Percentiles rank a stretch among this genome's conserved stretches.
Evolutionary conservation across 2,113 vertebrate species (phyloP).

Genomic region (Donacobius atricapilla): DNA sequence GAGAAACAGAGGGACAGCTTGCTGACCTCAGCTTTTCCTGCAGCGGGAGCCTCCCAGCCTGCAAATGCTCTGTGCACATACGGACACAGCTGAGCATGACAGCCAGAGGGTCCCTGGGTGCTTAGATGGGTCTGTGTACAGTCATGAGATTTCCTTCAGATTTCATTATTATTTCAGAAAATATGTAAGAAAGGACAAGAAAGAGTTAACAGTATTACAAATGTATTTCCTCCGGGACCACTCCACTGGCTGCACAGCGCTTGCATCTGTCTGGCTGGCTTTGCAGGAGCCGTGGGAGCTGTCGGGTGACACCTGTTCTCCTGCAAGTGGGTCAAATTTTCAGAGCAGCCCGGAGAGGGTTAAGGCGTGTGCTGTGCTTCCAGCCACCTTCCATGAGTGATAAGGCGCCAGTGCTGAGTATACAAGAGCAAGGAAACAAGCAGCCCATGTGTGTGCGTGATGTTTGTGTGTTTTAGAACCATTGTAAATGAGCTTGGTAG

Average conservation of each 20-base stretch:
- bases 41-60: background rate
- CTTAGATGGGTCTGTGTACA: background rate
- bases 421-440: background rate
- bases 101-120: background rate
- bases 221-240: background rate
- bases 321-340: background rate
- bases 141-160: background rate
- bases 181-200: background rate
- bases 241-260: background rate
- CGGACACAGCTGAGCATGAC: fast-evolving
- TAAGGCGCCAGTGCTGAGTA: background rate
- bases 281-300: background rate
- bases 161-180: background rate
- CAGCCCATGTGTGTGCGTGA: background rate
- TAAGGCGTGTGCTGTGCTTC: background rate
- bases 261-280: background rate
- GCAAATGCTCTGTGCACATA: fast-evolving
- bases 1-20: background rate
- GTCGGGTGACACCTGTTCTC: fast-evolving
- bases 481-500: background rate
- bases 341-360: background rate
- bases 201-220: background rate
- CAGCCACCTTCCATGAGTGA: background rate
- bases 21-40: background rate
- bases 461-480: background rate